Evolutionary conservation across 1,140 invertebrate genomes (phyloP).

Genomic region (Bombus confusus): DNA sequence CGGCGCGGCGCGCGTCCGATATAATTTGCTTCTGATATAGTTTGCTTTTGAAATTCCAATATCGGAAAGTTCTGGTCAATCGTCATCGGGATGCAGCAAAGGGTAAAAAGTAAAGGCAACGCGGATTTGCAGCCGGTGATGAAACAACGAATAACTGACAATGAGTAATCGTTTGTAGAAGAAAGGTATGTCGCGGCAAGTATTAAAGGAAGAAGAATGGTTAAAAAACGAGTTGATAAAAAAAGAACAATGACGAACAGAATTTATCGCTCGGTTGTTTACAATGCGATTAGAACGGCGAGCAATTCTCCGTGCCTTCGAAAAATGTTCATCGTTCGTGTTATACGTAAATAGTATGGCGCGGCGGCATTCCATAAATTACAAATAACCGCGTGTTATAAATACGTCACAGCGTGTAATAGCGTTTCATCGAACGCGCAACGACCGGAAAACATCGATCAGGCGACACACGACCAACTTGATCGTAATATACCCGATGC

Average conservation of each 20-base stretch:
- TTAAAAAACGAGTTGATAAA: not conserved
- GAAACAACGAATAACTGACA: constrained; percentile 18
- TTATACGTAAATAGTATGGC: too few species aligned
- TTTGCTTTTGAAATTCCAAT: not conserved
- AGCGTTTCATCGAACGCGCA: not conserved
- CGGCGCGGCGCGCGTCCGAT: not conserved
- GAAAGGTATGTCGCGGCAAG: constrained; percentile 6
- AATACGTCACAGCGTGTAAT: not conserved
- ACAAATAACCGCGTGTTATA: not conserved
- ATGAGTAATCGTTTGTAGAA: constrained; percentile 4
- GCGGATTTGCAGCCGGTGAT: constrained; percentile 1
- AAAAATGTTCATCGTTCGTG: not conserved
- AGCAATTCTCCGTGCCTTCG: not conserved
- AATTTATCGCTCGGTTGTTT: not conserved
- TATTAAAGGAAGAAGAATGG: not conserved
- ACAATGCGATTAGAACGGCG: not conserved
- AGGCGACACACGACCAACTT: not conserved
- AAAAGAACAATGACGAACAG: not conserved
- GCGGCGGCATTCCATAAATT: not conserved
- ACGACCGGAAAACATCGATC: not conserved
- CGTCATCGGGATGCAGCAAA: not conserved
- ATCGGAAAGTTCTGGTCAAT: not conserved
- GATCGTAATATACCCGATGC: not conserved
- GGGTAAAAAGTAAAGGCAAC: not conserved
- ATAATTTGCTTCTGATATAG: too few species aligned